Evolutionary conservation across 1,140 invertebrate genomes (phyloP).

Genomic region (Cyclina sinensis): DNA sequence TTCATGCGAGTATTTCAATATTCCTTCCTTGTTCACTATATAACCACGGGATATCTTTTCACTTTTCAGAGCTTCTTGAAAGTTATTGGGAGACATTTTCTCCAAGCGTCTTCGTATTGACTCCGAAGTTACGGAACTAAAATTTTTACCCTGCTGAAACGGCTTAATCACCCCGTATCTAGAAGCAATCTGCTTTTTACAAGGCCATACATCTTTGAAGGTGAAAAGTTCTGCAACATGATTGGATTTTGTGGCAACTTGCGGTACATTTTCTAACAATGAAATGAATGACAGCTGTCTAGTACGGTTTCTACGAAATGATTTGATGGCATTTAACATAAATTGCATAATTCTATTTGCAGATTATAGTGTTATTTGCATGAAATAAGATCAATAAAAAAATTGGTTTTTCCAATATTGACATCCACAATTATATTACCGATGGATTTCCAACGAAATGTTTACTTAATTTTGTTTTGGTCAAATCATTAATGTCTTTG

Average conservation of each 20-base stretch:
- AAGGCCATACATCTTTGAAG: background rate
- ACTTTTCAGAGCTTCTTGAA: background rate
- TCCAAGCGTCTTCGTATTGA: background rate
- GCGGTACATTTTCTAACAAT: background rate
- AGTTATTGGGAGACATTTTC: conserved; percentile 3
- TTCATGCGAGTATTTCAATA: conserved; percentile 22
- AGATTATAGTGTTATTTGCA: background rate
- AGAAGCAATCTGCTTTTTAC: background rate
- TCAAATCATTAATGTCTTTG: too few species aligned
- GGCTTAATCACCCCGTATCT: background rate
- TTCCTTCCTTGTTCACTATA: conserved; percentile 34
- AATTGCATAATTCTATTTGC: conserved; percentile 9
- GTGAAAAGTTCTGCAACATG: background rate
- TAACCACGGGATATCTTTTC: conserved; percentile 35
- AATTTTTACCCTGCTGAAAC: background rate
- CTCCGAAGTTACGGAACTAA: background rate
- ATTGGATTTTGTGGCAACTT: background rate
- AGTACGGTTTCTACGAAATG: background rate
- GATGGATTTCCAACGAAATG: conserved; percentile 1
- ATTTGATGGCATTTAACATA: background rate
- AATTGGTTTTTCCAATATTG: background rate
- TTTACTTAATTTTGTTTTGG: too few species aligned
- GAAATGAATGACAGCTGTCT: conserved; percentile 19
- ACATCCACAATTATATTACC: background rate
- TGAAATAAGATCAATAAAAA: background rate